Conservation (phyloP, 2,113 vertebrate genomes). For the Gymnocephalus cernua region DNA sequence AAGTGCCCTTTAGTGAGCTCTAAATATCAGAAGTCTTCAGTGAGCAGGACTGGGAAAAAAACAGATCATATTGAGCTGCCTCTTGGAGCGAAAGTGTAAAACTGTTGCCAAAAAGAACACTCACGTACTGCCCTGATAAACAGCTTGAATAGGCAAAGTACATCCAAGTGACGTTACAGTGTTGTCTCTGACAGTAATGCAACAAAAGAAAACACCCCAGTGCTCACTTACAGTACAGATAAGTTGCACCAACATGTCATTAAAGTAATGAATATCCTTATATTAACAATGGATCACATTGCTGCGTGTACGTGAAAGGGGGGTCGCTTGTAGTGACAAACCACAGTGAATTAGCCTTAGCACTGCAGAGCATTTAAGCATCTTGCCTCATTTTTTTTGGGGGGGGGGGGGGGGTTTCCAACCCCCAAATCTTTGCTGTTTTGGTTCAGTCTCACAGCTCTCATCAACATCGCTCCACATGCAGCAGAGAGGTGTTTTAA, state of each 20-base stretch:
- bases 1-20: slow-evolving; percentile 1
- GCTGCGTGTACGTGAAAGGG: not conserved
- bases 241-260: not conserved
- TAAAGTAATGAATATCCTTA: slow-evolving; percentile 8
- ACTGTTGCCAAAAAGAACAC: not conserved
- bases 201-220: not conserved
- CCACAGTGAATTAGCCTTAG: not conserved
- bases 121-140: slow-evolving; percentile 14
- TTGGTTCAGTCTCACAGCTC: not conserved
- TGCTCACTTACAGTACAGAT: not conserved
- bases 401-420: not conserved
- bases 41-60: not conserved
- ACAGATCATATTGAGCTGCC: not conserved
- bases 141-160: not conserved
- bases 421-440: not conserved
- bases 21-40: not conserved
- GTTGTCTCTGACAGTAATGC: not conserved
- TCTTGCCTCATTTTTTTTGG: slow-evolving; percentile 6
- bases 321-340: too few species aligned
- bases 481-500: too few species aligned
- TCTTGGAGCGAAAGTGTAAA: not conserved
- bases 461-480: too few species aligned
- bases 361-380: not conserved
- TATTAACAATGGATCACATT: not conserved
- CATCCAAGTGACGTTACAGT: not conserved